Base-by-base conservation (phyloP, 2,113 vertebrate species). In the Delphinus delphis region DNA sequence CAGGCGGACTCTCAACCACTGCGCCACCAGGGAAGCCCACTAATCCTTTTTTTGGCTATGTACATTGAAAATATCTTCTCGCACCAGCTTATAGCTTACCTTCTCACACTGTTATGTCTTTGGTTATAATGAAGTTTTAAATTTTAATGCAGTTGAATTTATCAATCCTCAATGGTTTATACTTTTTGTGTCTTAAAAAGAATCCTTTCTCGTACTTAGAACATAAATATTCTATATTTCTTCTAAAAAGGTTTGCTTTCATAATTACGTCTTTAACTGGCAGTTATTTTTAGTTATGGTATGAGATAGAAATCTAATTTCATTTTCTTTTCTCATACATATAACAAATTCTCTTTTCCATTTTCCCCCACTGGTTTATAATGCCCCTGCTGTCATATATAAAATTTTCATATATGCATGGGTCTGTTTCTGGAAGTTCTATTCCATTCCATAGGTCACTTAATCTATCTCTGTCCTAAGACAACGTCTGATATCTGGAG, bases 181-280 rank as follows among this genome's bases (percentile, higher is more conserved):
- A 20, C 7, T 82, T 86, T 96, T 60, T 81, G 63, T 41, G 11
- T 73, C 36, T 96, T 82, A 87, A 90, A 63, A 88, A 91, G 93
- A 63, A 38, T 71, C 60, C 44, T 41, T 94, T 90, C 67, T 96
- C 21, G 83, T 31, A 81, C 13, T 77, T 95, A 60, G 33, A 94
- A 55, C 36, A 79, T 31, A 92, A 83, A 83, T 62, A 84, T 53
- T 85, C 77, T 89, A 23, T 82, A 92, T 83, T 81, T 89, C 50
- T 96, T 81, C 55, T 89, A 83, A 91, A 89, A 97, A 94, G 33
- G 20, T 23, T 84, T 93, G 50, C 50, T 96, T 93, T 96, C 36
- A 60, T 81, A 65, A 96, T 53, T 88, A 93, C 12, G 18, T 90
- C 58, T 95, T 62, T 88, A 94, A 74, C 8, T 83, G 11, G 11